These are phyloP conservation scores for Myrmecophaga tridactyla DNA, from an alignment of 2,113 vertebrate species.

Conservation along the genomic window DNA sequence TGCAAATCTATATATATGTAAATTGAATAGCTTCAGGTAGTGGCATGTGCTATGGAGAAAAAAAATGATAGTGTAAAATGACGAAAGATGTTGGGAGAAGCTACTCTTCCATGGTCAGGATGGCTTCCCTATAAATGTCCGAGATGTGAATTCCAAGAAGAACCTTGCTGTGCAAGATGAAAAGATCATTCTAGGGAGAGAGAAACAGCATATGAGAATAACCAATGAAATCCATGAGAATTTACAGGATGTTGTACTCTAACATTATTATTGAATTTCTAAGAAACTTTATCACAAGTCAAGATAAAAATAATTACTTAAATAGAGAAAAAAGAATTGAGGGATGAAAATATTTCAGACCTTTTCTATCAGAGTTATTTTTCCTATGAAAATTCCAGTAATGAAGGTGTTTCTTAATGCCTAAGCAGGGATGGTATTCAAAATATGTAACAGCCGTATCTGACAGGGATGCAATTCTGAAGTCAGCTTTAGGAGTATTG, in stretches of 20 bases:
- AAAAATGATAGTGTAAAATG: neutral
- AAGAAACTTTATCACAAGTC: constrained; percentile 15
- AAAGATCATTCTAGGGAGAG: neutral
- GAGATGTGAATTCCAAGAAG: neutral
- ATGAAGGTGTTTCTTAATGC: constrained; percentile 3
- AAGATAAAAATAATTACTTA: neutral
- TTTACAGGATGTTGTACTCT: neutral
- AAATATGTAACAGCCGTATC: neutral
- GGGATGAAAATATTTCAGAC: neutral
- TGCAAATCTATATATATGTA: neutral
- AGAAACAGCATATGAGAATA: neutral
- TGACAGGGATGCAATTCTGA: neutral
- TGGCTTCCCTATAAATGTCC: neutral
- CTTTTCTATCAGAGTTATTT: neutral
- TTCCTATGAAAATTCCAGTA: neutral
- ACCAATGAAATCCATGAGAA: neutral
- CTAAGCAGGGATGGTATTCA: neutral
- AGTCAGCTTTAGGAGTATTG: neutral
- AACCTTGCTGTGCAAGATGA: neutral
- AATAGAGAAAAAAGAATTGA: neutral
- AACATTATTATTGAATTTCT: neutral
- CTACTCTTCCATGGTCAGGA: neutral
- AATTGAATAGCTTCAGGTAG: neutral
- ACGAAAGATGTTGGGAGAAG: neutral
- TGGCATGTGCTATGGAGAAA: too few species aligned